Conservation (phyloP, 2,888 invertebrate genomes). For the Lymantria monacha region DNA sequence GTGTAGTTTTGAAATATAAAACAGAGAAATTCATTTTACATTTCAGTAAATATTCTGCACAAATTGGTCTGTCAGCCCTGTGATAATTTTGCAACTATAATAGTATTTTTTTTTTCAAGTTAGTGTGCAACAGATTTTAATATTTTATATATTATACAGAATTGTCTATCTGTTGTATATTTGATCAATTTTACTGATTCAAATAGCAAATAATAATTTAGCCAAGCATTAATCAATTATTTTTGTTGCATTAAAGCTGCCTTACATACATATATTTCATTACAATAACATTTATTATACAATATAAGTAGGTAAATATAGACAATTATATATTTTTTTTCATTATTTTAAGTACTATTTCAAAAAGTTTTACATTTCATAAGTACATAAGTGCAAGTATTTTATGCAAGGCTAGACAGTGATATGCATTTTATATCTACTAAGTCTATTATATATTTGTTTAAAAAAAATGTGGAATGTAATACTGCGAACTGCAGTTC, state of each 20-base stretch:
- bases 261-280: conserved; percentile 17
- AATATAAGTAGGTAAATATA: conserved; percentile 11
- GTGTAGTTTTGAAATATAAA: no score
- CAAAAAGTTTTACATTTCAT: conserved; percentile 42
- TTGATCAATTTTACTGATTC: not conserved
- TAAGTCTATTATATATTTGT: conserved; percentile 30
- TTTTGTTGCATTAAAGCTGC: conserved; percentile 25
- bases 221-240: conserved; percentile 5
- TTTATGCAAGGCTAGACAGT: conserved; percentile 54
- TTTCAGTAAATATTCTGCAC: no score
- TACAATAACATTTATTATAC: conserved; percentile 14
- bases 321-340: conserved; percentile 12
- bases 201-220: not conserved
- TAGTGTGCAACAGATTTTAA: no score
- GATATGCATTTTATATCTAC: conserved; percentile 53
- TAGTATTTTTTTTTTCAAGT: no score
- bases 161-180: no score
- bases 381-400: conserved; percentile 52
- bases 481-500: conserved; percentile 24
- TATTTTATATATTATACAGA: no score
- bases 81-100: no score
- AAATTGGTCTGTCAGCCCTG: no score
- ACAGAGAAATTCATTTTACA: no score
- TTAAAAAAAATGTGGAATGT: conserved; percentile 44
- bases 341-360: conserved; percentile 42